phyloP scores from a whole-genome alignment of 92 coral and sea anemone species.

The Actinostola sp. region DNA sequence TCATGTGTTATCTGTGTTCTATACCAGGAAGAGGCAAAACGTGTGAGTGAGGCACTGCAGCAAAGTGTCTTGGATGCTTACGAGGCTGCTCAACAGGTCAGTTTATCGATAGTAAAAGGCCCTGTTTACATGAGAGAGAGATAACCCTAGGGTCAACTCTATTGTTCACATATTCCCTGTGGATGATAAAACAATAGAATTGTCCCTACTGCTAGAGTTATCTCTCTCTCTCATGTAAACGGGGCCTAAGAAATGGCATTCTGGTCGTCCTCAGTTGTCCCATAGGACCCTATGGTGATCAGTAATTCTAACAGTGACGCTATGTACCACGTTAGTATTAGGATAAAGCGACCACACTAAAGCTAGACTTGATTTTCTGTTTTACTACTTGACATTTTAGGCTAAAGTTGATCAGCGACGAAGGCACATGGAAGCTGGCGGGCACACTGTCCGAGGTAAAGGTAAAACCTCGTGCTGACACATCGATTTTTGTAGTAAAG shows the following conservation, averaged over 20 bases:
- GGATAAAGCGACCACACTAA: neutral
- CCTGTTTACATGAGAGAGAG: too few relatives aligned
- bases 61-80: conserved; percentile 71
- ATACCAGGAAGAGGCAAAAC: conserved; percentile 73
- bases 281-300: too few relatives aligned
- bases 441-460: conserved; percentile 34
- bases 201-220: too few relatives aligned
- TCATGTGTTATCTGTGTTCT: neutral
- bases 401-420: conserved; percentile 69
- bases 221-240: too few relatives aligned
- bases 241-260: too few relatives aligned
- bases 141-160: too few relatives aligned
- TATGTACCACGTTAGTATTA: too few relatives aligned
- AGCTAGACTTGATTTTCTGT: neutral
- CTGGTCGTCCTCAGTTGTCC: too few relatives aligned
- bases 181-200: too few relatives aligned
- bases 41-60: conserved; percentile 69
- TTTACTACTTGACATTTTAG: conserved; percentile 21
- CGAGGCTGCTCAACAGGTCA: conserved; percentile 77
- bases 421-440: conserved; percentile 66
- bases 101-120: neutral
- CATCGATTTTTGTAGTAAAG: too few relatives aligned
- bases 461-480: neutral
- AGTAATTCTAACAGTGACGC: too few relatives aligned
- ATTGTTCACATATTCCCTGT: neutral